Evolutionary conservation across 2,797 vertebrate genomes (phyloP).

Genomic region (Muscicapa striata): DNA sequence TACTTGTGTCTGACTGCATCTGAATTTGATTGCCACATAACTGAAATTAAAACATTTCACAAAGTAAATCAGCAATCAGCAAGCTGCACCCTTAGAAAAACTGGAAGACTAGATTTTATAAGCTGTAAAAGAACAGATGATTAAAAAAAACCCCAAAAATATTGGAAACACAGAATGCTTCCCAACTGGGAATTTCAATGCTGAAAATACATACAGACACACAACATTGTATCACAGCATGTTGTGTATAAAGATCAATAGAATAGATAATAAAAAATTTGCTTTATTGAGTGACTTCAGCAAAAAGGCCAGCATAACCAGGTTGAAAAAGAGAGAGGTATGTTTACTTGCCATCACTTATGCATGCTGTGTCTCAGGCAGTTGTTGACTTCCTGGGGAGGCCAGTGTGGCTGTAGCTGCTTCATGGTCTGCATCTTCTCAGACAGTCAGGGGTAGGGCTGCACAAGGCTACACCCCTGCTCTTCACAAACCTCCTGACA

Average conservation of each 20-base stretch:
- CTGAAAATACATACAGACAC: neutral
- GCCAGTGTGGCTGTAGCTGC: neutral
- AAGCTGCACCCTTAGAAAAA: neutral
- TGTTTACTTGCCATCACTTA: neutral
- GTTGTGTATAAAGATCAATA: neutral
- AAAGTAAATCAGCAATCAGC: neutral
- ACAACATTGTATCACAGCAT: neutral
- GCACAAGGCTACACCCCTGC: neutral
- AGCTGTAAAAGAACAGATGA: neutral
- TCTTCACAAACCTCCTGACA: neutral
- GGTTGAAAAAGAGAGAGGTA: neutral
- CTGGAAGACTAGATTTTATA: neutral
- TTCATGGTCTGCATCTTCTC: neutral
- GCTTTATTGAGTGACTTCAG: neutral
- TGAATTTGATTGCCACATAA: neutral
- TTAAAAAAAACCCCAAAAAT: neutral
- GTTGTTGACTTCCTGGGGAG: neutral
- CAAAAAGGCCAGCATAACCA: neutral
- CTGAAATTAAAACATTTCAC: neutral
- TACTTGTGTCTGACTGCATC: neutral
- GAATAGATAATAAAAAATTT: neutral
- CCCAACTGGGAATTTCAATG: neutral
- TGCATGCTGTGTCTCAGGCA: neutral
- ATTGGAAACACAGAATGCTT: neutral
- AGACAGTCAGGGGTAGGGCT: neutral